These are phyloP conservation scores for Calonectris borealis DNA, from an alignment of 2,113 vertebrate genomes.

Conservation along the genomic window DNA sequence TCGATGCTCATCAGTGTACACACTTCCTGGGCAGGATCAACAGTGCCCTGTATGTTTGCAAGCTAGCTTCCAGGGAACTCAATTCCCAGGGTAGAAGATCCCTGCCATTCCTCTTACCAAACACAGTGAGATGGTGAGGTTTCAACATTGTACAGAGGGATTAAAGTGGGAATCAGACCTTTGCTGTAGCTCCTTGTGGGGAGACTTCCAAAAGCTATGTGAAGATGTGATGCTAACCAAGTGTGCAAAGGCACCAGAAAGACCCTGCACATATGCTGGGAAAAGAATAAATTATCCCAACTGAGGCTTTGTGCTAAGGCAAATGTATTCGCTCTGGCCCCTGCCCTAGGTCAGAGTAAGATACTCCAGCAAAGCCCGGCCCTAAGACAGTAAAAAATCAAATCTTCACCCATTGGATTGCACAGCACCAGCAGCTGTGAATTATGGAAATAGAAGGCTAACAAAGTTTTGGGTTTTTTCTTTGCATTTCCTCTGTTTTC, in stretches of 20 bases:
- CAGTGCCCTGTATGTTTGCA: background rate
- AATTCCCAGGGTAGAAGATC: background rate
- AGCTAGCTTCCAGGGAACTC: background rate
- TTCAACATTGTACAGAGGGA: background rate
- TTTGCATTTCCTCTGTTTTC: background rate
- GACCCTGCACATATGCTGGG: background rate
- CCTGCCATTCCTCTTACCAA: background rate
- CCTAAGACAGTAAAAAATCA: background rate
- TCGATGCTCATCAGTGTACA: accelerated
- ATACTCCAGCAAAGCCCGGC: background rate
- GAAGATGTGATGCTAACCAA: background rate
- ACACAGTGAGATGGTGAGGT: background rate
- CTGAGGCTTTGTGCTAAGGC: background rate
- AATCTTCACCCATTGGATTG: background rate
- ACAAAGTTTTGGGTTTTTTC: accelerated
- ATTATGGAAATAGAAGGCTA: background rate
- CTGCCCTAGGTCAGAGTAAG: background rate
- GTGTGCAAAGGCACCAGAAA: background rate
- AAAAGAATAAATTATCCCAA: background rate
- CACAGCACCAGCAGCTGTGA: background rate
- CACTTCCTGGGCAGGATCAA: background rate
- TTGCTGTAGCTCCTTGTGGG: background rate
- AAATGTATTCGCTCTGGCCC: background rate
- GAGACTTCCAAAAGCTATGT: background rate
- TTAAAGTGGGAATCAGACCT: background rate